phyloP scores from a whole-genome alignment of 2,888 invertebrate genomes.

The Apodemia hepburni region DNA sequence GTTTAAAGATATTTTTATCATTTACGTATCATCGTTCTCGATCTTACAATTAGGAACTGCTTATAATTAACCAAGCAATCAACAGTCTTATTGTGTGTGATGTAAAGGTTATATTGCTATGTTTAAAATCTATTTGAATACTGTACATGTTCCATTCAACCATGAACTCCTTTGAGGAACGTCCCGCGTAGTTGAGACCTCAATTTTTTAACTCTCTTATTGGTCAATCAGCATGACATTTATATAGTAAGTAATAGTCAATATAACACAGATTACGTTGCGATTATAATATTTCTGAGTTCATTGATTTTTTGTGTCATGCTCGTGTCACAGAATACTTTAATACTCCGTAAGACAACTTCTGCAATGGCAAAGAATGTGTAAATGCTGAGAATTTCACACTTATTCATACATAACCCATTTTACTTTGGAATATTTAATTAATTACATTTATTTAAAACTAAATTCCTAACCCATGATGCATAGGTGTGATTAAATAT shows the following conservation, averaged over 20 bases:
- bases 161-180: conserved; percentile 77
- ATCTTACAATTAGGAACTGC: conserved; percentile 71
- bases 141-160: conserved; percentile 75
- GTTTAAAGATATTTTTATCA: conserved; percentile 57
- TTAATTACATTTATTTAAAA: no score
- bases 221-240: conserved; percentile 74
- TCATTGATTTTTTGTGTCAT: neutral
- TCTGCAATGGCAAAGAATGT: no score
- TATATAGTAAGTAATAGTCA: conserved; percentile 47
- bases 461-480: no score
- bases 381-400: no score
- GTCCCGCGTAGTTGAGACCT: conserved; percentile 72
- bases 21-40: conserved; percentile 56
- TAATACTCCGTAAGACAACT: no score
- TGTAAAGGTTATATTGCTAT: conserved; percentile 46
- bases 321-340: no score
- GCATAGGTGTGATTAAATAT: no score
- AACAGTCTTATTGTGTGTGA: conserved; percentile 46
- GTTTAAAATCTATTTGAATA: conserved; percentile 43
- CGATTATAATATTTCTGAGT: conserved; percentile 1
- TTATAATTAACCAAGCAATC: conserved; percentile 47
- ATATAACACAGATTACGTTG: conserved; percentile 16
- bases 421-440: no score
- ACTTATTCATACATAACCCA: no score
- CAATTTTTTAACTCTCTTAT: conserved; percentile 76